A percentile compares a stretch with the other conserved stretches of the same genome.
phyloP scores from a whole-genome alignment of 2,888 invertebrate species.

The Sinelater perroti region DNA sequence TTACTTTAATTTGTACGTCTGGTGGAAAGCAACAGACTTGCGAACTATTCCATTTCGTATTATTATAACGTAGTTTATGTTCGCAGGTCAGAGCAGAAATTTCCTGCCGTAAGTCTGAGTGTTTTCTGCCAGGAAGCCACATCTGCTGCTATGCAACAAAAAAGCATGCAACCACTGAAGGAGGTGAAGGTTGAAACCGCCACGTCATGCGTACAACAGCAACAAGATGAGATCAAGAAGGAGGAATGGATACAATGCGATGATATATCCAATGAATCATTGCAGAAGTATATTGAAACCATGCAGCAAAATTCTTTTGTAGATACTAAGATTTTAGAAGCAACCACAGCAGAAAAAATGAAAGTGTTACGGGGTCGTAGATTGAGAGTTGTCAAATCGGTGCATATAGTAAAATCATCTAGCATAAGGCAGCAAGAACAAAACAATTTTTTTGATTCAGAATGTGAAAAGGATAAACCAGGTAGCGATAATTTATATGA shows the following conservation, averaged over 20 bases:
- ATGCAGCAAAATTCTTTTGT: constrained; percentile 31
- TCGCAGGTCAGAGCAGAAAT: constrained; percentile 45
- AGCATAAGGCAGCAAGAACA: background rate
- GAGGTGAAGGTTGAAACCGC: constrained; percentile 18
- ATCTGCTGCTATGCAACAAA: constrained; percentile 18
- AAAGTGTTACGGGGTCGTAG: background rate
- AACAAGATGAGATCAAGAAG: constrained; percentile 13
- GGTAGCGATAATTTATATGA: background rate
- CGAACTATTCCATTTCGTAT: constrained; percentile 15
- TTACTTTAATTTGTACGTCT: too few species aligned
- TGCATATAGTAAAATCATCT: background rate
- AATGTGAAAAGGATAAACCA: constrained; percentile 8
- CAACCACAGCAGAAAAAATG: background rate
- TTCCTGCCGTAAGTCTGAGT: constrained; percentile 48
- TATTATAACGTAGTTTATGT: constrained; percentile 42
- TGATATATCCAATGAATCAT: constrained; percentile 25
- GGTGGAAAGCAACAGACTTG: constrained; percentile 47
- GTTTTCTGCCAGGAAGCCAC: constrained; percentile 48
- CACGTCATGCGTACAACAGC: constrained; percentile 8
- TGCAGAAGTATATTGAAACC: constrained; percentile 30
- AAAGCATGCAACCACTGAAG: constrained; percentile 1
- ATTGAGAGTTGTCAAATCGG: background rate
- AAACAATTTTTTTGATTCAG: background rate
- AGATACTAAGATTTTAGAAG: constrained; percentile 5
- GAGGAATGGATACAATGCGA: constrained; percentile 36